A percentile compares a stretch with the other conserved stretches of the same genome.
Evolutionary conservation across 37 sponge, comb jelly and placozoan species (phyloP).

Genomic region (Chondrilla cf. caribensis): DNA sequence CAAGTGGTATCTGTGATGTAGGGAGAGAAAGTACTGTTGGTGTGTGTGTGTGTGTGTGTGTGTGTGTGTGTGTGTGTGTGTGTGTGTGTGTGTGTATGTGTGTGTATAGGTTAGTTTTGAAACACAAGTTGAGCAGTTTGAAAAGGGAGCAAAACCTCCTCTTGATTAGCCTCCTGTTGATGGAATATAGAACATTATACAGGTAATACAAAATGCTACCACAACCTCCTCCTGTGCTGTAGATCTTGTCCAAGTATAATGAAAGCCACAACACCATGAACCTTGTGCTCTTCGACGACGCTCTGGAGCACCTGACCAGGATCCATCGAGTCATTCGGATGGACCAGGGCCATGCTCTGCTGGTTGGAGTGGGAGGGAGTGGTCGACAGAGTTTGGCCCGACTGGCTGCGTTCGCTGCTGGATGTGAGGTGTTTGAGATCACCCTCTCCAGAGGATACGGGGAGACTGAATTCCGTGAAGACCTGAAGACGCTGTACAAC

Average conservation of each 20-base stretch:
- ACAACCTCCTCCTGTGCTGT: not conserved
- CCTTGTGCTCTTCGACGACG: constrained; percentile 97
- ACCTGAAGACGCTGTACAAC: constrained; percentile 92
- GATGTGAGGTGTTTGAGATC: constrained; percentile 98
- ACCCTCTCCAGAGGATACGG: constrained; percentile 95
- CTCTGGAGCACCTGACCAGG: constrained; percentile 93
- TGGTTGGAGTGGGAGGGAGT: constrained; percentile 98
- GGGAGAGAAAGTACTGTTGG: too few species aligned
- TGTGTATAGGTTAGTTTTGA: not conserved
- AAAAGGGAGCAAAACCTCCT: too few species aligned
- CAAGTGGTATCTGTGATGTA: too few species aligned
- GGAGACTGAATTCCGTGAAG: constrained; percentile 96
- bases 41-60: too few species aligned
- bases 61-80: not conserved
- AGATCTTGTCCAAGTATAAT: constrained; percentile 96
- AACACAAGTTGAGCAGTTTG: not conserved
- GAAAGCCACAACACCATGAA: constrained; percentile 86
- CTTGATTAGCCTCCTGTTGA: too few species aligned
- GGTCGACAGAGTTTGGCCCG: constrained; percentile 95
- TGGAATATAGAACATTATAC: too few species aligned
- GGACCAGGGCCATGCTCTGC: constrained; percentile 93
- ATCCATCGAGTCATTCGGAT: constrained; percentile 92
- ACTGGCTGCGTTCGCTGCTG: constrained; percentile 97
- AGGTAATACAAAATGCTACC: too few species aligned
- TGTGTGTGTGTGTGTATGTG: constrained; percentile 18